Evolutionary conservation across 2,888 invertebrate species (phyloP).

Genomic region (Nephrotoma flavescens): DNA sequence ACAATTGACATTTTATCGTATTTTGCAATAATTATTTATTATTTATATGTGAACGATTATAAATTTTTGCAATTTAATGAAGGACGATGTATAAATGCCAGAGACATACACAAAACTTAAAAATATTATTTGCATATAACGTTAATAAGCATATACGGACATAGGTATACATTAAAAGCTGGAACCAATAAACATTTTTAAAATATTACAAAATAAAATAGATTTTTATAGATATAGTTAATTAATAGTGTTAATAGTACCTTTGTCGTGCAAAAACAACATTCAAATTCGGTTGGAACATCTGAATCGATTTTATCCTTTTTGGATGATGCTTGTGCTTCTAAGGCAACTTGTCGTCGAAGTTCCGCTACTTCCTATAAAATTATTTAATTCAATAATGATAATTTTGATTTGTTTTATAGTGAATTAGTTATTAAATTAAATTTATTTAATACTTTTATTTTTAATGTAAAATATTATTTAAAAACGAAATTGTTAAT

Average conservation of each 20-base stretch:
- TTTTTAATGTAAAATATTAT: neutral
- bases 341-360: constrained; percentile 32
- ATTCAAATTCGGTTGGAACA: constrained; percentile 90
- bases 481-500: neutral
- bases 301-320: constrained; percentile 61
- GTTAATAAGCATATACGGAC: neutral
- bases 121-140: neutral
- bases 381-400: constrained; percentile 1
- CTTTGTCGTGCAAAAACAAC: constrained; percentile 94
- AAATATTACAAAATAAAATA: neutral
- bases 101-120: neutral
- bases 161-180: neutral
- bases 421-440: neutral
- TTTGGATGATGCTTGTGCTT: constrained; percentile 30
- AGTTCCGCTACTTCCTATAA: constrained; percentile 34
- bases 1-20: too few relatives aligned
- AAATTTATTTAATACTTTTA: neutral
- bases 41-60: too few relatives aligned
- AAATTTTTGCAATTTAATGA: neutral
- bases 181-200: neutral
- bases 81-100: neutral
- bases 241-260: constrained; percentile 35
- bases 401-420: constrained; percentile 6
- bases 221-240: neutral
- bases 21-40: too few relatives aligned